Evolutionary conservation across 2,888 invertebrate genomes (phyloP), one percentile per base, ranked within the genome.

Genomic region (Heteropelma amictum): DNA sequence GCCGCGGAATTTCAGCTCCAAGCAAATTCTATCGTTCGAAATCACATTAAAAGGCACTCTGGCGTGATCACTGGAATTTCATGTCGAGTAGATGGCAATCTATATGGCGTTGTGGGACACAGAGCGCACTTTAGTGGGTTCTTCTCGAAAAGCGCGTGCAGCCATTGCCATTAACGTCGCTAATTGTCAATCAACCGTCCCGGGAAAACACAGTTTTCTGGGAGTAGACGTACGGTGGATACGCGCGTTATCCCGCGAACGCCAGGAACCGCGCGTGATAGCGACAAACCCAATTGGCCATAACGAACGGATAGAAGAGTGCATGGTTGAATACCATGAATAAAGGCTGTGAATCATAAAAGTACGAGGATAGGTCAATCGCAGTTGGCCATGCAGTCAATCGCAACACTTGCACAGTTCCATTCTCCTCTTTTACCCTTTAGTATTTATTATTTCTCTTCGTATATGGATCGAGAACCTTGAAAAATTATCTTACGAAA

Each of bases 11-110:
- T 53, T 42, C 21, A 30, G 40, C 54, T 33, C 26, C 35, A 47
- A 7, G 56, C 38, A 35, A 65, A 67, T 67, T 67, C 47, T 30
- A 67, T 67, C 45, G 47, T 56, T n/a, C n/a, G n/a, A 26, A 67
- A 67, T 67, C 26, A 67, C n/a, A 67, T 67, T 67, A 67, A 67
- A 67, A 67, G 67, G 67, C 67, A 67, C 67, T 67, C 67, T 67
- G 45, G 65, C 26, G 28, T 56, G 56, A 47, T 23, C 33, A 35
- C 47, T 47, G 17, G 47, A 67, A 49, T 67, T 67, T 67, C 26
- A 47, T 42, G 54, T 58, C 56, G 47, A 28, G 45, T 58, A 58
- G 42, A 67, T 67, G 56, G 58, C 47, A 49, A 38, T n/a, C n/a
- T n/a, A n/a, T n/a, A n/a, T 23, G 35, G 67, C 38, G 47, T 28